Percentiles rank a stretch among this genome's conserved stretches.
phyloP scores from a whole-genome alignment of 2,888 invertebrate genomes.

The Acleris holmiana region DNA sequence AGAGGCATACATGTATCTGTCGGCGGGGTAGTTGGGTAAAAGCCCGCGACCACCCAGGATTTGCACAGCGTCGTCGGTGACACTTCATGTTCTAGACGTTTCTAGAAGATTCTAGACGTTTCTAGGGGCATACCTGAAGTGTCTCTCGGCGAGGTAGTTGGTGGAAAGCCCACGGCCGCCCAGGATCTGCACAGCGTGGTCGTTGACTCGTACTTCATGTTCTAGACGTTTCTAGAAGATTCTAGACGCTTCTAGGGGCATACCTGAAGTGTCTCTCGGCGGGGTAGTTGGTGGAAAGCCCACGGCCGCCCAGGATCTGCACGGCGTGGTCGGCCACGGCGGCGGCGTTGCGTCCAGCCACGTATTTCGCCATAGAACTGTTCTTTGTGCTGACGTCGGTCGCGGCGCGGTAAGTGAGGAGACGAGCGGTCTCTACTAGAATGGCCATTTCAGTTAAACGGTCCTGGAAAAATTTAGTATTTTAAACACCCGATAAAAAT shows the following conservation, averaged over 20 bases:
- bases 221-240: no score
- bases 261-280: constrained; percentile 89
- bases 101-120: background rate
- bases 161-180: no score
- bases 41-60: no score
- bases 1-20: no score
- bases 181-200: no score
- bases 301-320: constrained; percentile 90
- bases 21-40: no score
- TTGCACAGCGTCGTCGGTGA: no score
- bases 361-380: constrained; percentile 91
- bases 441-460: constrained; percentile 89
- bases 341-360: constrained; percentile 88
- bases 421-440: constrained; percentile 86
- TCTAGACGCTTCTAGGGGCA: background rate
- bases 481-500: no score
- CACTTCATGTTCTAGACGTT: no score
- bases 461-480: constrained; percentile 62
- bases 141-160: no score
- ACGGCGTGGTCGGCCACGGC: constrained; percentile 88
- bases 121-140: no score
- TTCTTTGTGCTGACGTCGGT: constrained; percentile 85
- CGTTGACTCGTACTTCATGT: no score
- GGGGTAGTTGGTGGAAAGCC: constrained; percentile 87
- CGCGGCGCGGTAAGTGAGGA: constrained; percentile 89